Base-by-base conservation (phyloP, 1,140 invertebrate genomes). In the Calosoma granatense region DNA sequence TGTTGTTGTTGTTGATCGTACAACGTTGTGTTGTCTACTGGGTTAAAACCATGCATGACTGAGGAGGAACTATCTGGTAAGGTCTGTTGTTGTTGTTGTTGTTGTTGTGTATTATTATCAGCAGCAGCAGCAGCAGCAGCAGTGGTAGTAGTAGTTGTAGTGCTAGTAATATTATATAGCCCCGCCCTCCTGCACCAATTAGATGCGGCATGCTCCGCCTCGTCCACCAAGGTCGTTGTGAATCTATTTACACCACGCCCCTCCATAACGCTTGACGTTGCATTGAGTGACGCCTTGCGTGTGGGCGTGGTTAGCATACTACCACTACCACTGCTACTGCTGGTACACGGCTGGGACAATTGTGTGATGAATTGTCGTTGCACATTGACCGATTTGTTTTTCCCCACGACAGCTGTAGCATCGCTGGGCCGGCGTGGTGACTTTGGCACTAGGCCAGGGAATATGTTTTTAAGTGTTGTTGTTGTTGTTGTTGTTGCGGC, bases 221-320 rank as follows among this genome's bases (percentile, higher is more conserved):
- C 72, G 22, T 74, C 70, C 3, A 68, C 72, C 20, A 71, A 65
- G 57, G 72, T 71, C 1, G 70, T 74, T 1, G 74, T 74, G 12
- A 76, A 69, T 9, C 67, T 54, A 22, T 60, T 70, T 70, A 59
- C 41, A 9, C 6, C 6, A 4, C 41, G 6, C 15, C 41, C 6
- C 9, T 47, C 41, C 17, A 4, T 3, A n/a, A n/a, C n/a, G n/a
- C n/a, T n/a, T n/a, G n/a, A n/a, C 26, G 6, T 9, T n/a, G 26
- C 26, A 6, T n/a, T n/a, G 9, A 47, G 41, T 3, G 41, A 47
- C 9, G 41, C 17, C 17, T 47, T 47, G 3, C 41, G 6, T 4
- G 9, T 47, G 14, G 26, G 26, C 26, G 26, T 14, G 14, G 14
- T 14, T 30, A 30, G 14, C n/a, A n/a, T n/a, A n/a, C 6, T 36